Evolutionary conservation across 2,888 invertebrate genomes (phyloP).

Genomic region (Belgica antarctica): DNA sequence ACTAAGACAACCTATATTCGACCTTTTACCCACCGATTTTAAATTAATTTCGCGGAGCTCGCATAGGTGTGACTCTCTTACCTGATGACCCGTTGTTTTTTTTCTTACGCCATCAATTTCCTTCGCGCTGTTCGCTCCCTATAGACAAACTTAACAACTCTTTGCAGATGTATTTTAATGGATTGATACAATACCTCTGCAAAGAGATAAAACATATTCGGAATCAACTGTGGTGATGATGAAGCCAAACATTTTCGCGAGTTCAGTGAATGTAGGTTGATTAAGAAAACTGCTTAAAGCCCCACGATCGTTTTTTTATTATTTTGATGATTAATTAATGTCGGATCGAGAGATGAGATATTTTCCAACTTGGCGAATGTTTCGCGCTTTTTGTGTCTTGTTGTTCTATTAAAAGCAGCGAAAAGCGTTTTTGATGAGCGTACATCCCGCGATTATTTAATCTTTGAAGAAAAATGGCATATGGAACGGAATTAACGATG

Average conservation of each 20-base stretch:
- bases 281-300: conserved; percentile 22
- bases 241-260: not conserved
- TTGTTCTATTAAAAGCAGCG: conserved; percentile 33
- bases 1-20: too few species aligned
- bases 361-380: conserved; percentile 7
- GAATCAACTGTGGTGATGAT: not conserved
- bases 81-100: too few species aligned
- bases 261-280: conserved; percentile 43
- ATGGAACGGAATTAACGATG: conserved; percentile 9
- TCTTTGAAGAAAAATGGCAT: not conserved
- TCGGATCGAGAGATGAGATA: conserved; percentile 16
- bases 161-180: too few species aligned
- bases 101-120: conserved; percentile 26
- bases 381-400: conserved; percentile 17
- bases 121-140: not conserved
- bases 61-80: too few species aligned
- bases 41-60: too few species aligned
- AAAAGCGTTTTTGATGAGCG: conserved; percentile 11
- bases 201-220: too few species aligned
- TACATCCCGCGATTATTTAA: conserved; percentile 7
- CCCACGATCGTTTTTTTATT: not conserved
- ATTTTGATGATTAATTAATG: conserved; percentile 34
- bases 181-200: conserved; percentile 39
- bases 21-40: conserved; percentile 32
- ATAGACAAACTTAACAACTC: conserved; percentile 32